These are phyloP conservation scores for Fulica atra DNA, from an alignment of 2,113 vertebrate genomes.

Conservation along the genomic window DNA sequence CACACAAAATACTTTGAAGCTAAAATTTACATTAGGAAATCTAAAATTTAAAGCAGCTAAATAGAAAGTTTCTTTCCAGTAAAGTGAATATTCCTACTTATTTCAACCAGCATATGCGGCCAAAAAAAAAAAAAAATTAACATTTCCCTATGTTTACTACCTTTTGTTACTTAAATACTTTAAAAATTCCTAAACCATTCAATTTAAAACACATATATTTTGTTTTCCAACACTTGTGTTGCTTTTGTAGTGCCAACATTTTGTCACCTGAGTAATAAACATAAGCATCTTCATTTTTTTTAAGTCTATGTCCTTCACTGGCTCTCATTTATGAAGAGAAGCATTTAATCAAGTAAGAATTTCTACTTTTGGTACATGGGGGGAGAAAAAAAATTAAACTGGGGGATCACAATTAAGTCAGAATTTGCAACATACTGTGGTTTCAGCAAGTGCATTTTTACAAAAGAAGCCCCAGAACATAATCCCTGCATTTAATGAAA, in stretches of 20 bases:
- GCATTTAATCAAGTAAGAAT: background rate
- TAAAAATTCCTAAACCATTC: background rate
- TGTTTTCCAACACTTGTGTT: background rate
- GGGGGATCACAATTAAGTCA: background rate
- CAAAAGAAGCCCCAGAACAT: background rate
- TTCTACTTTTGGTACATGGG: background rate
- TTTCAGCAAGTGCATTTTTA: background rate
- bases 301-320: background rate
- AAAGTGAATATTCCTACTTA: background rate
- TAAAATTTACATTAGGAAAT: background rate
- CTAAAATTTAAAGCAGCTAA: background rate
- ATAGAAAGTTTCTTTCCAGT: background rate
- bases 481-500: background rate
- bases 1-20: background rate
- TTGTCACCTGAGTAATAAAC: background rate
- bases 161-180: background rate
- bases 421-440: background rate
- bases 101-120: background rate
- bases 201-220: background rate
- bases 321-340: background rate
- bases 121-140: background rate
- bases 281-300: background rate
- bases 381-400: rapidly evolving
- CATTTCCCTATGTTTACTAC: background rate
- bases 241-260: background rate